Conservation (phyloP, 2,888 invertebrate genomes). For the Machimus rusticus region DNA sequence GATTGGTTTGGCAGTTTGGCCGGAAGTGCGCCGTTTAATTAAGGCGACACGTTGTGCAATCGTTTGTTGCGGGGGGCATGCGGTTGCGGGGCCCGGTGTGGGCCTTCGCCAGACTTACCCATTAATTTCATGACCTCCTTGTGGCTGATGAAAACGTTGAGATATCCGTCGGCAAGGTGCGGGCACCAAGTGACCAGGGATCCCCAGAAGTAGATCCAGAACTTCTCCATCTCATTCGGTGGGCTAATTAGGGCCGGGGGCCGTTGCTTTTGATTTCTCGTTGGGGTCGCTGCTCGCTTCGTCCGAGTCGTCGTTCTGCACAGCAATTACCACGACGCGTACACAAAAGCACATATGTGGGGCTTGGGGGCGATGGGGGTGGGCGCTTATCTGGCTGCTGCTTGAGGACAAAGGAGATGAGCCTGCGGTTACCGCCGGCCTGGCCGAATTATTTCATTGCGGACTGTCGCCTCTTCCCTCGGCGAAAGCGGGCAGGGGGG, state of each 20-base stretch:
- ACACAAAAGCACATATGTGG: slow-evolving; percentile 1
- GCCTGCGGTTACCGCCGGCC: background rate
- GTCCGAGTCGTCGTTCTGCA: background rate
- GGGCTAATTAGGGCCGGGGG: background rate
- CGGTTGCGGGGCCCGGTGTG: background rate
- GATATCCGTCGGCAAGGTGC: slow-evolving; percentile 68
- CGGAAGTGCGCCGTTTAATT: background rate
- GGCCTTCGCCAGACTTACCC: slow-evolving; percentile 66
- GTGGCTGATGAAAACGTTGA: slow-evolving; percentile 77
- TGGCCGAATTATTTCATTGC: slow-evolving; percentile 19
- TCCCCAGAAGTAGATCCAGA: slow-evolving; percentile 48
- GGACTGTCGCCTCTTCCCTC: background rate
- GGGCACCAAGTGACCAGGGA: slow-evolving; percentile 46
- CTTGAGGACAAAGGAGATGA: background rate
- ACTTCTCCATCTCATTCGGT: slow-evolving; percentile 46
- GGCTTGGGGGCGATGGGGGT: background rate
- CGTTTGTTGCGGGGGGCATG: background rate
- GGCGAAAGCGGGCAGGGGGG: background rate
- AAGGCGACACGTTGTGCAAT: background rate
- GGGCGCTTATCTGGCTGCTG: background rate
- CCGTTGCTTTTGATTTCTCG: background rate
- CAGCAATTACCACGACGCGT: background rate
- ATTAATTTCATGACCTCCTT: slow-evolving; percentile 76
- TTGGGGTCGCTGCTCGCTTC: background rate
- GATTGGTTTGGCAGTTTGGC: background rate